Percentiles rank a stretch among this genome's conserved stretches.
phyloP scores from a whole-genome alignment of 2,888 invertebrate species.

The Ctenicera cuprea region DNA sequence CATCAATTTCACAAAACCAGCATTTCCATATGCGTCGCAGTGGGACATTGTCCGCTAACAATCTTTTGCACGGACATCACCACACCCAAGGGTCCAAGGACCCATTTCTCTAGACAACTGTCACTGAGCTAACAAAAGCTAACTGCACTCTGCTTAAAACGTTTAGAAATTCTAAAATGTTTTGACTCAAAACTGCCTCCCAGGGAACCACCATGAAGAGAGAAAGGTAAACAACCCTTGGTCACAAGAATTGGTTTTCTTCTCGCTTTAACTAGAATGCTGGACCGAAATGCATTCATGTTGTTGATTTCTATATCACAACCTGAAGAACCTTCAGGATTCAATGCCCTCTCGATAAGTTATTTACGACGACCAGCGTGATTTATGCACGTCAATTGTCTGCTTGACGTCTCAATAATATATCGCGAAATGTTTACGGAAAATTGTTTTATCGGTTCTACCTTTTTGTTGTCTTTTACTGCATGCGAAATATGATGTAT shows the following conservation, averaged over 20 bases:
- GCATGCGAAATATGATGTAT: slow-evolving; percentile 22
- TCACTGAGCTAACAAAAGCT: slow-evolving; percentile 29
- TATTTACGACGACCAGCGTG: slow-evolving; percentile 42
- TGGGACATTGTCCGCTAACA: slow-evolving; percentile 22
- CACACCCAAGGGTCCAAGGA: slow-evolving; percentile 13
- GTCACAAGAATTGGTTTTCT: not conserved
- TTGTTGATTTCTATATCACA: not conserved
- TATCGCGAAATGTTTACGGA: slow-evolving; percentile 46
- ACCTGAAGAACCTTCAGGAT: slow-evolving; percentile 27
- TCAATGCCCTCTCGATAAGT: slow-evolving; percentile 39
- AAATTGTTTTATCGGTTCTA: slow-evolving; percentile 43
- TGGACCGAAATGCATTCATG: not conserved
- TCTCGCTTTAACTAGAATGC: not conserved
- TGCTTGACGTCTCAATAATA: slow-evolving; percentile 42
- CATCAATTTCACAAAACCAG: slow-evolving; percentile 17
- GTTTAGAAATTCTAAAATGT: slow-evolving; percentile 33
- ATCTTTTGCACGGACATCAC: slow-evolving; percentile 34
- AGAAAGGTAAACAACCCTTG: slow-evolving; percentile 29
- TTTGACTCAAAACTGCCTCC: slow-evolving; percentile 34
- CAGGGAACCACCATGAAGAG: slow-evolving; percentile 16
- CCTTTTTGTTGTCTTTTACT: slow-evolving; percentile 2
- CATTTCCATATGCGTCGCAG: slow-evolving; percentile 16
- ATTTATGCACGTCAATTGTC: slow-evolving; percentile 50
- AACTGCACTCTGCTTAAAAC: not conserved
- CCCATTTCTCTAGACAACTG: slow-evolving; percentile 25